Base-by-base conservation (phyloP, 2,797 vertebrate species). In the Syngnathus rostellatus region DNA sequence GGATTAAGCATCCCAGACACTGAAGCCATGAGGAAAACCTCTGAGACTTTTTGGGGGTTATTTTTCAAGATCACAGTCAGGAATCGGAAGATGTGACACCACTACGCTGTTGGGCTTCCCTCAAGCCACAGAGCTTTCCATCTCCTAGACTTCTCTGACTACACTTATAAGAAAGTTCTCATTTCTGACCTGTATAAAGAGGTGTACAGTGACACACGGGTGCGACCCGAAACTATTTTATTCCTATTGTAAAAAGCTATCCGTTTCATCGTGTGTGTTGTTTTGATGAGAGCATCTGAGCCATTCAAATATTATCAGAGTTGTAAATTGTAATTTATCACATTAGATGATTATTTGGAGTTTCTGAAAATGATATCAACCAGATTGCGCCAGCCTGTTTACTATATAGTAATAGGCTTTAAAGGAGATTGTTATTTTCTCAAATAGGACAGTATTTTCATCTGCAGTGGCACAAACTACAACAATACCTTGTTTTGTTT, bases 1-100 rank as follows among this genome's bases (percentile, higher is more conserved):
- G 96, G 96, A 92, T 98, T 80, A 95, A 94, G 77, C 95, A 93
- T 0, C 90, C 92, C 0, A 91, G 91, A 58, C 95, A 95, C 77
- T 99, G 91, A 97, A 57, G 63, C 65, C 48, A 64, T 60, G 62
- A 55, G 62, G 72, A 62, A 72, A 63, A 70, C 74, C 48, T 50
- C 78, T 75, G 25, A 57, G 55, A 57, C 55, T 37, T 57, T 57
- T 57, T 8, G 14, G 63, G 69, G 66, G 46, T 71, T 25, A 39
- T 1, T 62, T 66, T 76, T 79, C 55, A 59, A 71, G 62, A 23
- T 74, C 55, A 2, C 63, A 45, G 70, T 69, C 62, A 69, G 74
- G 77, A 74, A 68, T 78, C 67, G 72, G 71, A 65, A 38, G 38
- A 64, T 37, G 72, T 82, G 50, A 66, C 64, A 57, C 40, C 39